Percentiles rank a stretch among this genome's conserved stretches.
These are phyloP conservation scores for Crotalus adamanteus DNA, from an alignment of 2,797 vertebrate species.

Conservation along the genomic window DNA sequence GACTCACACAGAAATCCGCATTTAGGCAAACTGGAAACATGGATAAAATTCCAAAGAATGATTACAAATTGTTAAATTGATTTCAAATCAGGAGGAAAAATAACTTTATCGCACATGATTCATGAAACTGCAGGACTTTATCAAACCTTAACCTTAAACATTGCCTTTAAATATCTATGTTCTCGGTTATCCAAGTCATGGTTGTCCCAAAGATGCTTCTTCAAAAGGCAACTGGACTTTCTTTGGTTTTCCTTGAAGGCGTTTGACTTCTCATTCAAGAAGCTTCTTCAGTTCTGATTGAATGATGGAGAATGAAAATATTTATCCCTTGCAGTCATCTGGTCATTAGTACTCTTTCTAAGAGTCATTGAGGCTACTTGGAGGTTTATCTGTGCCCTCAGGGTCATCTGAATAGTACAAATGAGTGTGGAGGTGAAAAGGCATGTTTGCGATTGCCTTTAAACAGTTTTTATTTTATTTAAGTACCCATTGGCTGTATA, in stretches of 20 bases:
- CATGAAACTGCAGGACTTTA: neutral
- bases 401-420: neutral
- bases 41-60: neutral
- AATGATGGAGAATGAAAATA: neutral
- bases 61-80: neutral
- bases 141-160: neutral
- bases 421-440: neutral
- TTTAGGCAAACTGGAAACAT: neutral
- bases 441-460: neutral
- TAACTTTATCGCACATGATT: neutral
- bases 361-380: neutral
- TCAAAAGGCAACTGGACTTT: too few relatives aligned
- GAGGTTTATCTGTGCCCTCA: neutral
- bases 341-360: neutral
- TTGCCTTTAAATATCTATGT: neutral
- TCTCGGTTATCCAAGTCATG: too few relatives aligned
- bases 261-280: neutral
- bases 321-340: neutral
- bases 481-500: neutral
- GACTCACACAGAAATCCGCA: neutral
- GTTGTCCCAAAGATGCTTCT: too few relatives aligned
- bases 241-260: neutral
- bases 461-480: neutral
- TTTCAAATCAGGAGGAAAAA: conserved; percentile 2
- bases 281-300: neutral